Evolutionary conservation across 2,113 vertebrate genomes (phyloP), one percentile per base, ranked within the genome.

Genomic region (Oxyruncus cristatus): DNA sequence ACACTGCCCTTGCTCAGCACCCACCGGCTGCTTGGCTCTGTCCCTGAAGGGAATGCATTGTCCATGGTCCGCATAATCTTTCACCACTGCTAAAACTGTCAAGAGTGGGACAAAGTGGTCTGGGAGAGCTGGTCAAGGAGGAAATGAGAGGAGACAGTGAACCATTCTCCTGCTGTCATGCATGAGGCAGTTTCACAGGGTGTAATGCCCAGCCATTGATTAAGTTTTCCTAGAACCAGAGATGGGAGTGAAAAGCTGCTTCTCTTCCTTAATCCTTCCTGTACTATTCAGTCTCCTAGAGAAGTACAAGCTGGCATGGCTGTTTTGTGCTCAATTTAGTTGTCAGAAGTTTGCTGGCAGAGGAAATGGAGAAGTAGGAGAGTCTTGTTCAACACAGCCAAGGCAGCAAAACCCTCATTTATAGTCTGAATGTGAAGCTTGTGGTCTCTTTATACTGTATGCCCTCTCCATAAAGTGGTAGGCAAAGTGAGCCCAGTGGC

Each of bases 261-360:
- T 92, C 92, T 87, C 52, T 76, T 91, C 42, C 83, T 93, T 95
- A 95, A 95, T 95, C 91, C 89, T 95, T 91, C 84, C 83, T 91
- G 84, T 81, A 41, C 86, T 66, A 65, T 87, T 88, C 83, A 86
- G 3, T 52, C 73, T 83, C 47, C 73, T 55, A n/a, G 58, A 80
- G 68, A 44, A 79, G 81, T 62, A 73, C 83, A 93, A 91, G 33
- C 77, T 89, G 89, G 62, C 89, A 94, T 71, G 42, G 77, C 49
- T 95, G 47, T 71, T 93, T 85, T 78, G 70, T 61, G 78, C 81
- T 93, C 58, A 44, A 80, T 59, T 49, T 81, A 67, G 72, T 61
- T 91, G 81, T 97, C 88, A 92, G 66, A 33, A 12, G 19, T 89
- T 94, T 89, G 30, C 78, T 95, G 92, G 92, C 87, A 94, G 66